Conservation (phyloP, 2,113 vertebrate genomes). For the Gorsachius goisagi region DNA sequence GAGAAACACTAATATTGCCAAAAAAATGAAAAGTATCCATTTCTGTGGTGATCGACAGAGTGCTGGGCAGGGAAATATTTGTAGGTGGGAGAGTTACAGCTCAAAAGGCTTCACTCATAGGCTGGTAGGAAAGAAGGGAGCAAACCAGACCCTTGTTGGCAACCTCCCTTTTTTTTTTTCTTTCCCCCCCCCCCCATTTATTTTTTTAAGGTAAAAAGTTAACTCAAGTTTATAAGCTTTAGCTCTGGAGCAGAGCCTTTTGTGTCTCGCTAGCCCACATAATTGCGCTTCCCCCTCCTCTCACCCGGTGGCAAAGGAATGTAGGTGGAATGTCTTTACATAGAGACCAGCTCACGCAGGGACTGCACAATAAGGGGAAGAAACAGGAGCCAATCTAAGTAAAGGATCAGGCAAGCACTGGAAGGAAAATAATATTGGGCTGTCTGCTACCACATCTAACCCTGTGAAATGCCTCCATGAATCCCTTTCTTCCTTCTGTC, state of each 20-base stretch:
- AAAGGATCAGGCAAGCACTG: constrained; percentile 56
- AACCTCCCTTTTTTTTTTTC: background rate
- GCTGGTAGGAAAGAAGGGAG: background rate
- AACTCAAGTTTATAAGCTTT: background rate
- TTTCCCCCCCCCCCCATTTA: too few species aligned
- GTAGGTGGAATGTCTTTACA: constrained; percentile 67
- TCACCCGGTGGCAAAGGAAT: constrained; percentile 59
- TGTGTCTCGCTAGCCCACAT: constrained; percentile 23
- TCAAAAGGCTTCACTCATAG: background rate
- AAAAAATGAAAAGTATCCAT: background rate
- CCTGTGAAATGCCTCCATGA: constrained; percentile 16
- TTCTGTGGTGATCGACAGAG: background rate
- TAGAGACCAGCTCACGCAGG: constrained; percentile 42
- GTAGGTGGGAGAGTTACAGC: background rate
- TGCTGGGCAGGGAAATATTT: background rate
- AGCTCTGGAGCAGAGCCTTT: constrained; percentile 5
- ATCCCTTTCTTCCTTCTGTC: constrained; percentile 34
- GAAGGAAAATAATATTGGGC: constrained; percentile 61
- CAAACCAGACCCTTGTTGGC: background rate
- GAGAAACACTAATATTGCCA: background rate
- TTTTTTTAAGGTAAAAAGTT: background rate
- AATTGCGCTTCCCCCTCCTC: constrained; percentile 31
- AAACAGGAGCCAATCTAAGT: constrained; percentile 52
- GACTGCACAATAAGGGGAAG: constrained; percentile 50
- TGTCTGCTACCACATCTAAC: constrained; percentile 40